These are phyloP conservation scores for Hypolimnas misippus DNA, from an alignment of 2,888 invertebrate genomes.

Conservation along the genomic window DNA sequence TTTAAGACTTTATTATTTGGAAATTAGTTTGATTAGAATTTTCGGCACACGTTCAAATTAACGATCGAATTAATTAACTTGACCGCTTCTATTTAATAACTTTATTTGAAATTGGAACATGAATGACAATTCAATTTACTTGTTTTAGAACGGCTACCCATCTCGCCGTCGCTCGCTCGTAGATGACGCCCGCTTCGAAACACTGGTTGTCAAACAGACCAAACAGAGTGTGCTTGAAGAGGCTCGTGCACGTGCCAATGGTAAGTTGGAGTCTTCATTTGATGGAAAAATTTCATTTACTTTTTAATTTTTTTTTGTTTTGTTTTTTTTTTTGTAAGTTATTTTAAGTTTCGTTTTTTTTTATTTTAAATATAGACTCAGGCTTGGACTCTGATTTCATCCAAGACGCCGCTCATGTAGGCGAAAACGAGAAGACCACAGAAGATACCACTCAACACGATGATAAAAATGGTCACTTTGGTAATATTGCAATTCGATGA, in stretches of 20 bases:
- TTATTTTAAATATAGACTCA: conserved; percentile 76
- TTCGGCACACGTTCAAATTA: not conserved
- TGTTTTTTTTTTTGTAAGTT: conserved; percentile 41
- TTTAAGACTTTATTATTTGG: not conserved
- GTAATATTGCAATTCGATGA: conserved; percentile 63
- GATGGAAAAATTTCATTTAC: not conserved
- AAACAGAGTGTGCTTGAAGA: conserved; percentile 96
- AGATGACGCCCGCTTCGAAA: conserved; percentile 98
- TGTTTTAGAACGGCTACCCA: conserved; percentile 97
- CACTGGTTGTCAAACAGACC: conserved; percentile 96
- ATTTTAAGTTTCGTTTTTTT: conserved; percentile 26
- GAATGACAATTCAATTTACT: conserved; percentile 44
- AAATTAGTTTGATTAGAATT: conserved; percentile 12
- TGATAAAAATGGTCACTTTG: conserved; percentile 82
- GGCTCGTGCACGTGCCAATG: conserved; percentile 94
- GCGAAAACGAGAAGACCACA: conserved; percentile 73
- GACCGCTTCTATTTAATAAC: not conserved
- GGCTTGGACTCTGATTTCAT: conserved; percentile 86
- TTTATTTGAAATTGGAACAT: not conserved
- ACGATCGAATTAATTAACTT: not conserved
- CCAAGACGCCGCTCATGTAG: conserved; percentile 81
- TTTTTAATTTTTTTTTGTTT: conserved; percentile 48
- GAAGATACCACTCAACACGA: conserved; percentile 77
- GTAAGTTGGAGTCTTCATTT: conserved; percentile 71
- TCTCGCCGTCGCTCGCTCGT: conserved; percentile 97